Percentiles rank a stretch among this genome's conserved stretches.
Conservation (phyloP, 2,113 vertebrate genomes). For the Lampris incognitus region DNA sequence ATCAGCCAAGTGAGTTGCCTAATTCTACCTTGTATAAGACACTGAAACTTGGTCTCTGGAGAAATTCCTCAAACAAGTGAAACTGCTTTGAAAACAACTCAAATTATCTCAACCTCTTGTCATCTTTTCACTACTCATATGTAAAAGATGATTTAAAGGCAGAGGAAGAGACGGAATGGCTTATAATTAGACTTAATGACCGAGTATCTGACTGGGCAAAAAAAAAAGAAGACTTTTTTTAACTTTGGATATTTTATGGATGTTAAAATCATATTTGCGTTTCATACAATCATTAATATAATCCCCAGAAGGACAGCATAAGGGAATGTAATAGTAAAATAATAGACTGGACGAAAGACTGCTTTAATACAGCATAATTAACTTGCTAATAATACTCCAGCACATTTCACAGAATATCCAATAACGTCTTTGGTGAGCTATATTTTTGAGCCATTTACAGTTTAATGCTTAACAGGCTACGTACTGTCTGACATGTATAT, state of each 20-base stretch:
- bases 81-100: no score
- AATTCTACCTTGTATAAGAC: no score
- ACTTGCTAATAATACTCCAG: slow-evolving; percentile 80
- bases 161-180: no score
- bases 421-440: slow-evolving; percentile 69
- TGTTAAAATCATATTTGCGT: slow-evolving; percentile 55
- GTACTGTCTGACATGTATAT: slow-evolving; percentile 7
- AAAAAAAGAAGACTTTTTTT: no score
- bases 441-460: slow-evolving; percentile 49
- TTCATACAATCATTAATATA: slow-evolving; percentile 54
- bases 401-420: slow-evolving; percentile 76
- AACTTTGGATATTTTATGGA: not conserved
- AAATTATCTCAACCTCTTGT: no score
- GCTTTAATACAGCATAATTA: slow-evolving; percentile 79
- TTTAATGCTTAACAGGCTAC: slow-evolving; percentile 33
- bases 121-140: no score
- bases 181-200: no score
- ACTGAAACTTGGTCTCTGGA: no score
- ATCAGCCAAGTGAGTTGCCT: no score
- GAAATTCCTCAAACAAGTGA: no score
- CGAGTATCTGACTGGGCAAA: no score
- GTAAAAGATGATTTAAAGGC: no score
- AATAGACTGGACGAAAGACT: slow-evolving; percentile 75
- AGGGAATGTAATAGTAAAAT: slow-evolving; percentile 74
- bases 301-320: slow-evolving; percentile 40